These are phyloP conservation scores for Cheilosia scutellata DNA, from an alignment of 2,888 invertebrate genomes.

Conservation along the genomic window DNA sequence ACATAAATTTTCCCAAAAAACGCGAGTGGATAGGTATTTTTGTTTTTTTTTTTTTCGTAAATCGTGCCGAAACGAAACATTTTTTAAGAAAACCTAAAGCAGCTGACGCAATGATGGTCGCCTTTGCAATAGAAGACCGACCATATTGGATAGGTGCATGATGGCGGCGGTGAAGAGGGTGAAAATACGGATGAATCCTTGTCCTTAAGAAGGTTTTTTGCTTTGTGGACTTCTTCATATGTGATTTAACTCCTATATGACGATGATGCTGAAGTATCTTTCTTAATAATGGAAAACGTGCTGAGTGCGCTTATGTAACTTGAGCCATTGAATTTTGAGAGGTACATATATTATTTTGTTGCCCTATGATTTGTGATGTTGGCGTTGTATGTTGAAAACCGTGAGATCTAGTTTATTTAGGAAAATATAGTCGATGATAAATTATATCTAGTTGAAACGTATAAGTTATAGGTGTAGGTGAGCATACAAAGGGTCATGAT, in stretches of 20 bases:
- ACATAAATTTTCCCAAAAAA: conserved; percentile 67
- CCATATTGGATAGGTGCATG: conserved; percentile 47
- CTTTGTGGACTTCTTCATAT: background rate
- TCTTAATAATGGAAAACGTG: conserved; percentile 31
- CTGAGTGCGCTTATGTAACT: conserved; percentile 29
- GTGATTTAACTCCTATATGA: background rate
- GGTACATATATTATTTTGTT: conserved; percentile 6
- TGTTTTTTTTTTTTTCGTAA: conserved; percentile 31
- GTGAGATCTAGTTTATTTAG: conserved; percentile 14
- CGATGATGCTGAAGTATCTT: background rate
- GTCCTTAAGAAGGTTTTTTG: background rate
- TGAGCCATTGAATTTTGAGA: conserved; percentile 20
- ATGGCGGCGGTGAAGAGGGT: conserved; percentile 20
- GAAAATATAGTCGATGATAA: background rate
- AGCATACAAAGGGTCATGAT: no score
- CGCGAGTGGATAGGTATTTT: conserved; percentile 23
- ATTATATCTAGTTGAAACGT: background rate
- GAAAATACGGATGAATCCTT: conserved; percentile 29
- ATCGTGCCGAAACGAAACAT: conserved; percentile 63
- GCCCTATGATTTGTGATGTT: conserved; percentile 21
- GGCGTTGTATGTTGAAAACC: conserved; percentile 31
- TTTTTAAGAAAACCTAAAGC: conserved; percentile 45
- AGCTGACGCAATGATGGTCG: conserved; percentile 54
- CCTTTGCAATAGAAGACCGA: conserved; percentile 36
- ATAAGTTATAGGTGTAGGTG: background rate